A percentile compares a stretch with the other conserved stretches of the same genome.
Evolutionary conservation across 2,797 vertebrate species (phyloP).

Genomic region (Enteromius anoplus): DNA sequence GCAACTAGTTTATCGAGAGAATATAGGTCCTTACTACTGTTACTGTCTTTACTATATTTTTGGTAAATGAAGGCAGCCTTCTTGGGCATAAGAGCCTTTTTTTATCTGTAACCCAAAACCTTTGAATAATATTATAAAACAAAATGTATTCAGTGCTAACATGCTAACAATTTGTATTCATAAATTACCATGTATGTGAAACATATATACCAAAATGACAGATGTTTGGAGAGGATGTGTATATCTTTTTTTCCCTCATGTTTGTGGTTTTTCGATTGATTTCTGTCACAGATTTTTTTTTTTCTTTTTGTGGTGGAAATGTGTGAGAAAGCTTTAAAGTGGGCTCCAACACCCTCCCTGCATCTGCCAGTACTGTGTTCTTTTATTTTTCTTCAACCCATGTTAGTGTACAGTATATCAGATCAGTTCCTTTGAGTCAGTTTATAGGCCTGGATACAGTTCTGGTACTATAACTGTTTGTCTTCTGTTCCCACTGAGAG

Average conservation of each 20-base stretch:
- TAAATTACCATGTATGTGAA: background rate
- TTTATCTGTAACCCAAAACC: background rate
- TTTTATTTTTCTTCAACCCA: background rate
- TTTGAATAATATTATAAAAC: background rate
- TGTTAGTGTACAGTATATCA: background rate
- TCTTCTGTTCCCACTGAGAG: background rate
- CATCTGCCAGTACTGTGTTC: background rate
- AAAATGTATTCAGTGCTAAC: background rate
- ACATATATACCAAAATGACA: background rate
- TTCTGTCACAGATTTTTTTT: background rate
- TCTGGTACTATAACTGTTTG: background rate
- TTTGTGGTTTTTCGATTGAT: background rate
- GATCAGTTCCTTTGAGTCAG: background rate
- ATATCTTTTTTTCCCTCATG: background rate
- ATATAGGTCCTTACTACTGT: background rate
- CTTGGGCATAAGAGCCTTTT: background rate
- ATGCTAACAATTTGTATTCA: background rate
- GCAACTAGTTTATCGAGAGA: background rate
- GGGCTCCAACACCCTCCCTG: background rate
- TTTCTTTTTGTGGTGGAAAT: background rate
- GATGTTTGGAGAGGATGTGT: background rate
- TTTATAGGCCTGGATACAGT: background rate
- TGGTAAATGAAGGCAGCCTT: background rate
- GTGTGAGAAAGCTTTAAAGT: background rate
- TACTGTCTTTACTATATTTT: background rate